phyloP scores from a whole-genome alignment of 2,888 invertebrate species.

The Halictus ligatus region DNA sequence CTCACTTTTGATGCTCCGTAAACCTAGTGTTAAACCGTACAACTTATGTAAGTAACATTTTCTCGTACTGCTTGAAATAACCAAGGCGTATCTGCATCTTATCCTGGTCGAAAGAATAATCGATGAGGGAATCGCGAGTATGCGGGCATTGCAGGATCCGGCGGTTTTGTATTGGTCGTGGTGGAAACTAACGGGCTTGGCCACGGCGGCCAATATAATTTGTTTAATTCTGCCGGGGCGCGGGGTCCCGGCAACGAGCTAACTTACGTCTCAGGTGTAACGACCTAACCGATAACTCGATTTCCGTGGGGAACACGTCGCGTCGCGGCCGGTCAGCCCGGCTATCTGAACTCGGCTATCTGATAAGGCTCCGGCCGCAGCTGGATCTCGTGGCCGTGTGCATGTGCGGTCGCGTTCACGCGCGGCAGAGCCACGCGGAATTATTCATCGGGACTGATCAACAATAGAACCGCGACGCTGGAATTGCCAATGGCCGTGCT shows the following conservation, averaged over 20 bases:
- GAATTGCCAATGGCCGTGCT: slow-evolving; percentile 37
- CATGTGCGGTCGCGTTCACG: not conserved
- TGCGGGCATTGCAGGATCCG: slow-evolving; percentile 4
- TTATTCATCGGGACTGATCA: slow-evolving; percentile 66
- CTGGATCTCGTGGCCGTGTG: slow-evolving; percentile 16
- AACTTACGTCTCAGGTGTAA: slow-evolving; percentile 73
- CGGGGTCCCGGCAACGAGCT: slow-evolving; percentile 54
- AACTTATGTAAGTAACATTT: too few species aligned
- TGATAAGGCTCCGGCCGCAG: slow-evolving; percentile 59
- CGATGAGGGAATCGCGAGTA: slow-evolving; percentile 42
- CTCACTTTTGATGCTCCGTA: too few species aligned
- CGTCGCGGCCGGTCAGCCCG: slow-evolving; percentile 66
- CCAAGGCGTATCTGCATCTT: too few species aligned
- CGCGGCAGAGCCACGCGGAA: slow-evolving; percentile 39
- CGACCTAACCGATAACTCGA: slow-evolving; percentile 71
- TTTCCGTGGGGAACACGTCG: slow-evolving; percentile 64
- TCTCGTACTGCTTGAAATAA: too few species aligned
- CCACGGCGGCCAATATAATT: slow-evolving; percentile 62
- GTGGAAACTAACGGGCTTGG: slow-evolving; percentile 42
- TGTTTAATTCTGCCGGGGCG: slow-evolving; percentile 64
- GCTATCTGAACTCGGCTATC: slow-evolving; percentile 55
- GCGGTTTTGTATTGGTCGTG: slow-evolving; percentile 29
- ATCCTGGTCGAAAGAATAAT: slow-evolving; percentile 18
- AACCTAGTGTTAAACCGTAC: too few species aligned
- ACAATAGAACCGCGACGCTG: slow-evolving; percentile 53